phyloP scores from a whole-genome alignment of 2,888 invertebrate genomes.

The Eupithecia vulgata region DNA sequence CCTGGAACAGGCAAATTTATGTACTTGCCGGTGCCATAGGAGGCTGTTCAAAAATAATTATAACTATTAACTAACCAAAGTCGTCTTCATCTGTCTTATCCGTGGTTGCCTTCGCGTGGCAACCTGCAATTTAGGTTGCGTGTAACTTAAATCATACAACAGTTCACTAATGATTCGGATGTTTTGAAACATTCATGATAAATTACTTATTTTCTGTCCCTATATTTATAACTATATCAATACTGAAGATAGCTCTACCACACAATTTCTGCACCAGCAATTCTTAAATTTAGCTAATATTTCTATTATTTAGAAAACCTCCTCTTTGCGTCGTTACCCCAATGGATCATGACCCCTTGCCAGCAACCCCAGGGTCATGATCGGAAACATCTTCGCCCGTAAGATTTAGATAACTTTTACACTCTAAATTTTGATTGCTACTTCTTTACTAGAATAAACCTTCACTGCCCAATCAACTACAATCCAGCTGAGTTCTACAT shows the following conservation, averaged over 20 bases:
- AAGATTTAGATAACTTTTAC: no score
- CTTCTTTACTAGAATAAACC: constrained; percentile 79
- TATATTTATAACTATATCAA: neutral
- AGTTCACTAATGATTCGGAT: no score
- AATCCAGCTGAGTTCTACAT: constrained; percentile 95
- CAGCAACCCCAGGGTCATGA: no score
- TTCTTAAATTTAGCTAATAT: neutral
- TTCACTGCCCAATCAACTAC: constrained; percentile 88
- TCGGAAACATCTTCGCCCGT: no score
- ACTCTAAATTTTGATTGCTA: no score
- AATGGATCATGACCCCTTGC: no score
- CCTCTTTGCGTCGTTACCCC: no score
- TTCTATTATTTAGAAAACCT: neutral
- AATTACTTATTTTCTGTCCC: neutral
- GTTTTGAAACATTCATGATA: no score
- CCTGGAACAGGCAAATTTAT: neutral
- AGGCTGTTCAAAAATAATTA: neutral
- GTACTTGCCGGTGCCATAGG: neutral
- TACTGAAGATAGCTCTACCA: neutral
- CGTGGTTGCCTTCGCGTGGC: neutral
- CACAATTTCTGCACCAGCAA: neutral
- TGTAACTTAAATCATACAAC: neutral
- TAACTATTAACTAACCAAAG: neutral
- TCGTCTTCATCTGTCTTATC: neutral
- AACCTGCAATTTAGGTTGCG: neutral